phyloP scores from a whole-genome alignment of 2,113 vertebrate species.

The Rattus norvegicus region DNA sequence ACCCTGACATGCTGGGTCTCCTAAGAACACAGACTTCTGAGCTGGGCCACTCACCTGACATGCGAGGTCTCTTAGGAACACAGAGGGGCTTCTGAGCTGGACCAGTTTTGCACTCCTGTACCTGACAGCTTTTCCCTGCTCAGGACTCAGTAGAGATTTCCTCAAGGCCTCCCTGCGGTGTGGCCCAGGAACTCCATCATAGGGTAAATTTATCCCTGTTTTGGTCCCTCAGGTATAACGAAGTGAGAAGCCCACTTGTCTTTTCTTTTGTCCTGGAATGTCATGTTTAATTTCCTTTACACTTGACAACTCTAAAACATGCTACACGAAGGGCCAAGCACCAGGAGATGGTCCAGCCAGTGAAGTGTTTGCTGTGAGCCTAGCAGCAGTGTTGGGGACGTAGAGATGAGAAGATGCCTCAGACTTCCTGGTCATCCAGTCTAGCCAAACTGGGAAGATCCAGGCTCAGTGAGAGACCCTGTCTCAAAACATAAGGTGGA shows the following conservation, averaged over 20 bases:
- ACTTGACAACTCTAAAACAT: background rate
- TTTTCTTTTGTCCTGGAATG: background rate
- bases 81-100: background rate
- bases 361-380: background rate
- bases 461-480: background rate
- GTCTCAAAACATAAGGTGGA: background rate
- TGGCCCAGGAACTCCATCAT: rapidly evolving
- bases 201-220: background rate
- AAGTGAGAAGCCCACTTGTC: background rate
- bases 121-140: background rate
- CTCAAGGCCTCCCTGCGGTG: background rate
- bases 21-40: background rate
- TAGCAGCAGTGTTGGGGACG: background rate
- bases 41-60: too few species aligned
- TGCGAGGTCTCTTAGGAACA: background rate
- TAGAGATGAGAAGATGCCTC: background rate
- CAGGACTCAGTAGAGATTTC: background rate
- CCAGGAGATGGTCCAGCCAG: too few species aligned
- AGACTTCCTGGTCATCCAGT: background rate
- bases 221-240: background rate
- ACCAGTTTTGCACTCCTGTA: too few species aligned
- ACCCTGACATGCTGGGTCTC: too few species aligned
- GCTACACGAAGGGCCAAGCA: background rate
- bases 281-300: background rate
- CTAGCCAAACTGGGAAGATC: background rate